Percentiles rank a stretch among this genome's conserved stretches.
phyloP scores from a whole-genome alignment of 2,888 invertebrate genomes.

The Campoletis raptor region DNA sequence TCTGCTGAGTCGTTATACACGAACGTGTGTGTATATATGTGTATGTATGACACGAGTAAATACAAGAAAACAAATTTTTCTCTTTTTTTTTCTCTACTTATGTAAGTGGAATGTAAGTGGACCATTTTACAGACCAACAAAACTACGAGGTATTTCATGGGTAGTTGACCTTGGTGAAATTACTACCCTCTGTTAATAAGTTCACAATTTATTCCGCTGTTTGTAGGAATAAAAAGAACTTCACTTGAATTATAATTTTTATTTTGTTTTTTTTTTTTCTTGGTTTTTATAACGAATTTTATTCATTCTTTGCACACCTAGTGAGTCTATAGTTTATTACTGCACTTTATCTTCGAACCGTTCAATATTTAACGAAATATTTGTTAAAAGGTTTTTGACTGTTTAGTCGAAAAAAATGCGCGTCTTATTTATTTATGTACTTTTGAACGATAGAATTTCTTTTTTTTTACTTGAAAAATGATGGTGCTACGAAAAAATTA shows the following conservation, averaged over 20 bases:
- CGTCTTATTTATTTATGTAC: not conserved
- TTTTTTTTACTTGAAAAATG: not conserved
- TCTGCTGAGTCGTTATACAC: constrained; percentile 25
- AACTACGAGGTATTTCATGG: not conserved
- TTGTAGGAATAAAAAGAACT: not conserved
- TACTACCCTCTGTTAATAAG: not conserved
- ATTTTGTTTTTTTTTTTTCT: not conserved
- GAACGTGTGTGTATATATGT: constrained; percentile 56
- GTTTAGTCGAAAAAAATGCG: not conserved
- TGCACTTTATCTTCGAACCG: not conserved
- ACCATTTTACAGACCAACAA: not conserved
- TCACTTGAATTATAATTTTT: not conserved
- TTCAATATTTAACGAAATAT: not conserved
- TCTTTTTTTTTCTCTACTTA: not conserved
- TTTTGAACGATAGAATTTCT: not conserved
- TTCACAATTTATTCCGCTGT: not conserved
- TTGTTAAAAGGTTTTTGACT: not conserved
- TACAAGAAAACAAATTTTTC: not conserved
- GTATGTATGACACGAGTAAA: constrained; percentile 35
- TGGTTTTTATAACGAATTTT: not conserved
- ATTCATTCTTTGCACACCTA: not conserved
- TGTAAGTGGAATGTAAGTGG: not conserved
- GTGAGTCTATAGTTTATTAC: too few relatives aligned
- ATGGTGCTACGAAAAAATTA: constrained; percentile 13
- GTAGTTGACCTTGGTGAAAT: not conserved